These are phyloP conservation scores for Holcopasites calliopsidis DNA, from an alignment of 1,140 invertebrate species.

Conservation along the genomic window DNA sequence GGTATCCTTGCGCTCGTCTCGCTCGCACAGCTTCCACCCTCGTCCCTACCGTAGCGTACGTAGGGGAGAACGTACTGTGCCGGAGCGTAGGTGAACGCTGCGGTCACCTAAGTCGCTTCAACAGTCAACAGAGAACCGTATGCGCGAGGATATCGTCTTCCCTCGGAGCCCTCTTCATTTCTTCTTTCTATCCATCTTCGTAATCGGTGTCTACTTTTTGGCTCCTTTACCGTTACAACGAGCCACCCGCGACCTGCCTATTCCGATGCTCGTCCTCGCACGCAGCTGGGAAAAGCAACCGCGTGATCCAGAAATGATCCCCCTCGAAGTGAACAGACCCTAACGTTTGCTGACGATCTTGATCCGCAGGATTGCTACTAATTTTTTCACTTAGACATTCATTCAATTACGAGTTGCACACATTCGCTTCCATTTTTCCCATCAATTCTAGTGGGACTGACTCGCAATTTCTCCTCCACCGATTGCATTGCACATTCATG, in stretches of 20 bases:
- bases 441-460: neutral
- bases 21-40: neutral
- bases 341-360: neutral
- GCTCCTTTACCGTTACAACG: slow-evolving; percentile 13
- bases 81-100: slow-evolving; percentile 52
- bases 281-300: neutral
- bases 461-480: neutral
- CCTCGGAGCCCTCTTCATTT: slow-evolving; percentile 9
- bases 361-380: slow-evolving; percentile 5
- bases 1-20: slow-evolving; percentile 67
- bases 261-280: neutral
- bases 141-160: slow-evolving; percentile 51
- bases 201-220: slow-evolving; percentile 9
- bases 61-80: slow-evolving; percentile 36
- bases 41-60: slow-evolving; percentile 10
- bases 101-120: slow-evolving; percentile 63
- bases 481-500: neutral
- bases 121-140: slow-evolving; percentile 61
- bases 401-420: no score
- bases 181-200: slow-evolving; percentile 18
- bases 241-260: no score
- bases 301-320: slow-evolving; percentile 11
- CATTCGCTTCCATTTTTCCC: neutral
- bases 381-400: no score
- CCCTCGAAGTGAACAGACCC: no score